Evolutionary conservation across 2,113 vertebrate species (phyloP).

Genomic region (Microcebus griseorufus): DNA sequence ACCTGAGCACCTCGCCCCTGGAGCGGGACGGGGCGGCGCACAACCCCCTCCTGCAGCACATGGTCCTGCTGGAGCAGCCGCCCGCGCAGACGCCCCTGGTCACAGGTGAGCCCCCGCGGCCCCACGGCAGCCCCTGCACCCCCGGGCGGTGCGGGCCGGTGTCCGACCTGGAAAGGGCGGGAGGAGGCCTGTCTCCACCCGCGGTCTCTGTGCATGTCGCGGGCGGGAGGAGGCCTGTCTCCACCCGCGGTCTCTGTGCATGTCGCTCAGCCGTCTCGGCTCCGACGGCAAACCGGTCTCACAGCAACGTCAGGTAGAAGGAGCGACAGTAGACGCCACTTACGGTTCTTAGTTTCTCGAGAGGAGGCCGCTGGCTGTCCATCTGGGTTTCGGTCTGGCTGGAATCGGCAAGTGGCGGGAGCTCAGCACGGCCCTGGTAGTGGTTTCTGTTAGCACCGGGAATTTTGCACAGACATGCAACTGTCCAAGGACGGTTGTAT

Average conservation of each 20-base stretch:
- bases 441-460: not conserved
- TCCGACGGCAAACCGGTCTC: fast-evolving
- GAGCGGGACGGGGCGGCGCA: constrained; percentile 91
- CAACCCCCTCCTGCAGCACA: constrained; percentile 95
- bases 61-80: constrained; percentile 95
- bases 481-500: fast-evolving
- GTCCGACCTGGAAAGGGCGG: not conserved
- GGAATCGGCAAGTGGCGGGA: fast-evolving
- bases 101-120: constrained; percentile 86
- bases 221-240: not conserved
- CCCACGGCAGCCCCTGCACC: fast-evolving
- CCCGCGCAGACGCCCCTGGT: constrained; percentile 91
- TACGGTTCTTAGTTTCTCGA: fast-evolving
- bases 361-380: not conserved
- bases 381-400: fast-evolving
- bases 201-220: no score
- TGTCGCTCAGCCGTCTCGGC: no score
- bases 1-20: constrained; percentile 90
- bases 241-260: not conserved
- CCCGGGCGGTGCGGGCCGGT: fast-evolving
- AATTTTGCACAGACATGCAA: not conserved
- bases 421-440: not conserved
- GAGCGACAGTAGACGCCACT: fast-evolving
- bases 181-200: not conserved
- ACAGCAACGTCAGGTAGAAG: fast-evolving